Evolutionary conservation across 2,888 invertebrate genomes (phyloP), one percentile per base, ranked within the genome.

Genomic region (Petrolisthes cinctipes): DNA sequence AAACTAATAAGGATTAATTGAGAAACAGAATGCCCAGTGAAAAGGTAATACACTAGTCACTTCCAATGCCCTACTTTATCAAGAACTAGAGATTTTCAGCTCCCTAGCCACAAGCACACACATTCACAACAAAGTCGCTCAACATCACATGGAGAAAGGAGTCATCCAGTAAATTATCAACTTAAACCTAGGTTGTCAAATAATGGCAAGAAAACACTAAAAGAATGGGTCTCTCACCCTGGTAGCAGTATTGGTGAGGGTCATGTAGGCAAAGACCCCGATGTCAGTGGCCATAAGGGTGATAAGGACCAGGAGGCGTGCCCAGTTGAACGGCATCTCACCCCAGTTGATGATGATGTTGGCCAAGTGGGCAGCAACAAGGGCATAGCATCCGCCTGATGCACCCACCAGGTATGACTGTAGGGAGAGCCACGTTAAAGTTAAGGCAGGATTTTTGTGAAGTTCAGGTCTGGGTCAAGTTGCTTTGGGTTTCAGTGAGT

Each of bases 281-380:
- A 98, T 94, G 93, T 99, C 99, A 73, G 96, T 95, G 0, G 94
- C 95, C 5, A 96, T 96, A 91, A 99, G 94, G 7, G 97, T 93
- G 0, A 97, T 91, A 92, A 99, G 97, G 37, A 98, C 95, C 7
- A 96, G 92, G 53, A 99, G 94, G 92, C 99, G 97, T 9, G 97
- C 94, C 91, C 96, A 94, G 0, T 97, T 97, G 92, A 96, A 97
- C 92, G 98, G 97, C 99, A 99, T 99, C 93, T 99, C 98, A 20
- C 95, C 94, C 97, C 98, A 99, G 93, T 99, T 99, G 97, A 97
- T 93, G 66, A 94, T 94, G 83, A 91, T 86, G 82, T 91, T 91
- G 20, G 91, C 91, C 83, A 98, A 95, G 92, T 99, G 98, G 0
- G 98, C 98, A 0, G 98, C 96, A 80, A 99, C 96, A 14, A 99